phyloP scores from a whole-genome alignment of 2,113 vertebrate species.

The Onychostruthus taczanowskii region DNA sequence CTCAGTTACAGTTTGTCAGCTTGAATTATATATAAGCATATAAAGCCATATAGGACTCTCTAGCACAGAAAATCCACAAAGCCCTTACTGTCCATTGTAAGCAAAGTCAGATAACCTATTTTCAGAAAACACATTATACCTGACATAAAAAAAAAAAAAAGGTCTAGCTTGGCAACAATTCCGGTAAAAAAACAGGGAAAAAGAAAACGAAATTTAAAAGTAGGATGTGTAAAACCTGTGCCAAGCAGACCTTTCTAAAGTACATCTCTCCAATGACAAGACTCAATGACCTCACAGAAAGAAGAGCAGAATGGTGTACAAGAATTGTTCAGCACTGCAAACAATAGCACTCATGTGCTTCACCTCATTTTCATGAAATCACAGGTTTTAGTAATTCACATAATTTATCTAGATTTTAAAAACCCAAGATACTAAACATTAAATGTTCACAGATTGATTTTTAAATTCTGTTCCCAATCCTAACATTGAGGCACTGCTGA shows the following conservation, averaged over 20 bases:
- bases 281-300: background rate
- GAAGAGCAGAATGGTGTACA: background rate
- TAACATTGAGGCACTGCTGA: background rate
- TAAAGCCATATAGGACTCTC: constrained; percentile 44
- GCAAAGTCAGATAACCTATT: constrained; percentile 24
- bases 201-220: background rate
- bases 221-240: background rate
- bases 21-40: constrained; percentile 28
- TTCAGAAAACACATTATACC: background rate
- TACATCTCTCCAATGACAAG: background rate
- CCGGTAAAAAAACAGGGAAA: background rate
- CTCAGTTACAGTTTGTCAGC: background rate
- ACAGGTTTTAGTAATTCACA: constrained; percentile 3
- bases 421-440: background rate
- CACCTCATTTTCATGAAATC: background rate
- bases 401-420: constrained; percentile 11
- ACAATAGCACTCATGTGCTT: background rate
- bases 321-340: constrained; percentile 9
- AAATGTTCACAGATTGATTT: background rate
- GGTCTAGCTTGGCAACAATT: background rate
- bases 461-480: constrained; percentile 19
- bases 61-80: constrained; percentile 46
- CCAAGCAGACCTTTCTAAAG: background rate
- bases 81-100: constrained; percentile 45
- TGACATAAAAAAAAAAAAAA: background rate